These are phyloP conservation scores for Podarcis cretensis DNA, from an alignment of 2,113 vertebrate genomes.

Conservation along the genomic window DNA sequence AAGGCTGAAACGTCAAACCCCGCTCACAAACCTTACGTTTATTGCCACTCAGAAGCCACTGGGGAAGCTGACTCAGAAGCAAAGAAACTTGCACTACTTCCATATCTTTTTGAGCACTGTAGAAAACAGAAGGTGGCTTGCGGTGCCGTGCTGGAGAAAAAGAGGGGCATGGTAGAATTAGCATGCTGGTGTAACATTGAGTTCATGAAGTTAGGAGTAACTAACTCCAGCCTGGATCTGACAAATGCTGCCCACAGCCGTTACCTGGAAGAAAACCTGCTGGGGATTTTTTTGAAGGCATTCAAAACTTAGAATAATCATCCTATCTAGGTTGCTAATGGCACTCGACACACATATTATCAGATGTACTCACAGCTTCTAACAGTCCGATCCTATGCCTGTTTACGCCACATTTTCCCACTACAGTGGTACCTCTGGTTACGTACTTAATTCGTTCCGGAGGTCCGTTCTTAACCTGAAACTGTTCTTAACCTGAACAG, in stretches of 20 bases:
- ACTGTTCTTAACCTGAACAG: too few species aligned
- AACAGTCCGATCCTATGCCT: not conserved
- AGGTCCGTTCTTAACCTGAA: too few species aligned
- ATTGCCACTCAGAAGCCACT: not conserved
- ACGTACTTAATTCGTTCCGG: too few species aligned
- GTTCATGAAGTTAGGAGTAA: not conserved
- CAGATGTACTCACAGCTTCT: not conserved
- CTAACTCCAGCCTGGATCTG: not conserved
- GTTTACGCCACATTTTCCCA: too few species aligned
- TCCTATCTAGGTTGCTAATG: not conserved
- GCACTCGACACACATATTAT: not conserved
- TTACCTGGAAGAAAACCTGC: not conserved
- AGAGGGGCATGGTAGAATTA: not conserved
- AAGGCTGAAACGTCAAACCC: not conserved
- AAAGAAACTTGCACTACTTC: not conserved
- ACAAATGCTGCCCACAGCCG: slow-evolving; percentile 38
- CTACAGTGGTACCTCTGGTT: too few species aligned
- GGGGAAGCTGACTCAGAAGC: not conserved
- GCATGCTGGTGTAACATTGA: not conserved
- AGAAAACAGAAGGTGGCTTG: not conserved
- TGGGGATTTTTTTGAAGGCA: not conserved
- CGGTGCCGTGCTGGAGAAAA: not conserved
- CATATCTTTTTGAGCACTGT: not conserved
- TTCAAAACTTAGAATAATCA: not conserved
- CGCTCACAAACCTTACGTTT: not conserved